These are phyloP conservation scores for Hyposoter didymator DNA, from an alignment of 2,888 invertebrate genomes.

Conservation along the genomic window DNA sequence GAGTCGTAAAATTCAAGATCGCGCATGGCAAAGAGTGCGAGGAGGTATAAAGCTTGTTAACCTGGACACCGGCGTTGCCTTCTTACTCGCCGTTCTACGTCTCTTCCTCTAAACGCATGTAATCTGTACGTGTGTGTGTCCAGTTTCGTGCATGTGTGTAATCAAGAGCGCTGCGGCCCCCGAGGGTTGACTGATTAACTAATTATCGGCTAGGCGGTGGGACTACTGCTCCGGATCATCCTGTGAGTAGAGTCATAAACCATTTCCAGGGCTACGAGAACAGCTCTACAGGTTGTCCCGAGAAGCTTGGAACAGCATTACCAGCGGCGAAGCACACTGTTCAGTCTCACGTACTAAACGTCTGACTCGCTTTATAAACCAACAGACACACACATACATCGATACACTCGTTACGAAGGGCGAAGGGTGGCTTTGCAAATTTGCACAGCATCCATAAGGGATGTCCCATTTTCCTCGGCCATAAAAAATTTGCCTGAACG, in stretches of 20 bases:
- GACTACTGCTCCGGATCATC: constrained; percentile 68
- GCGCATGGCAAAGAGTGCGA: constrained; percentile 68
- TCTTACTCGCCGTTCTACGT: constrained; percentile 32
- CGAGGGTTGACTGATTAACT: constrained; percentile 76
- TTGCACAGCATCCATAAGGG: constrained; percentile 57
- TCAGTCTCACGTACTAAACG: constrained; percentile 19
- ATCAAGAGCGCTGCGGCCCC: constrained; percentile 49
- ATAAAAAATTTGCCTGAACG: constrained; percentile 36
- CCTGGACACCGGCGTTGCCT: constrained; percentile 44
- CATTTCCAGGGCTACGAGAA: constrained; percentile 61
- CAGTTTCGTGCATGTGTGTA: constrained; percentile 43
- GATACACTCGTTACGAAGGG: constrained; percentile 41
- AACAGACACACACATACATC: background rate
- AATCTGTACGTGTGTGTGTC: background rate
- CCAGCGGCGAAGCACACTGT: constrained; percentile 23
- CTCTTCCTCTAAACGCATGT: background rate
- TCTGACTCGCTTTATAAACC: constrained; percentile 11
- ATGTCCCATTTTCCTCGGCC: constrained; percentile 3
- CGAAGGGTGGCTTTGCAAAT: constrained; percentile 49
- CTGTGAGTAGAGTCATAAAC: constrained; percentile 70
- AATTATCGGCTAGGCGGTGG: constrained; percentile 74
- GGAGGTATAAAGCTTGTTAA: constrained; percentile 55
- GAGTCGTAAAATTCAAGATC: constrained; percentile 51
- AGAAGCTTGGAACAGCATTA: constrained; percentile 57
- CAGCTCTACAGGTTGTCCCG: constrained; percentile 67